phyloP scores from a whole-genome alignment of 2,888 invertebrate genomes.

The Archips crataeganus region DNA sequence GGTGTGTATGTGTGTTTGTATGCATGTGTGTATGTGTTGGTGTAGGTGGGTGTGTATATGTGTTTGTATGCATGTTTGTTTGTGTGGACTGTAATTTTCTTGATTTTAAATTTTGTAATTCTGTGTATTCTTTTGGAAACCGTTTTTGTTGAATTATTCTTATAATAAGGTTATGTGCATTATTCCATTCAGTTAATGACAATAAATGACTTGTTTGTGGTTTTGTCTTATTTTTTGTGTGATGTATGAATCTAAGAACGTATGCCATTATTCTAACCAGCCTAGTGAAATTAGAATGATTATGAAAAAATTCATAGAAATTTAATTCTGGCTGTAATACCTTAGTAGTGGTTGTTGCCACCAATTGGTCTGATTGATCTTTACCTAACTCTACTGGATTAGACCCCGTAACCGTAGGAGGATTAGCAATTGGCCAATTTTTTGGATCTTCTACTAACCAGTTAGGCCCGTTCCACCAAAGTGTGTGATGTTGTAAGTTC shows the following conservation, averaged over 20 bases:
- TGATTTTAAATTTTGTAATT: neutral
- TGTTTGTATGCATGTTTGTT: too few species aligned
- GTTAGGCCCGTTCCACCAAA: conserved; percentile 34
- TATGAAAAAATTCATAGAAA: conserved; percentile 5
- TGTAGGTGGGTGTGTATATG: neutral
- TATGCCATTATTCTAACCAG: conserved; percentile 25
- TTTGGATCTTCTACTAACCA: conserved; percentile 13
- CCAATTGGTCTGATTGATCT: neutral
- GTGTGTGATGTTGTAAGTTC: neutral
- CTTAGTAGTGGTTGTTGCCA: neutral
- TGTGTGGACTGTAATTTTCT: neutral
- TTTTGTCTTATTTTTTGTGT: neutral
- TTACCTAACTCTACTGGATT: neutral
- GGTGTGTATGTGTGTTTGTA: too few species aligned
- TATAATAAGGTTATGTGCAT: neutral
- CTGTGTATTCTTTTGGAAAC: neutral
- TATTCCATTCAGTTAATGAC: neutral
- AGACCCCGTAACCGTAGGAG: neutral
- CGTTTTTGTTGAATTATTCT: neutral
- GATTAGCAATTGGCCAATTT: neutral
- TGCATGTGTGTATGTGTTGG: too few species aligned
- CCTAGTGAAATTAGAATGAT: neutral
- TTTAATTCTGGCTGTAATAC: neutral
- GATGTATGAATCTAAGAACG: conserved; percentile 17
- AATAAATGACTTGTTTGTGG: neutral